These are phyloP conservation scores for Drosophila austrosaltans DNA, from an alignment of 2,888 invertebrate genomes.

Conservation along the genomic window DNA sequence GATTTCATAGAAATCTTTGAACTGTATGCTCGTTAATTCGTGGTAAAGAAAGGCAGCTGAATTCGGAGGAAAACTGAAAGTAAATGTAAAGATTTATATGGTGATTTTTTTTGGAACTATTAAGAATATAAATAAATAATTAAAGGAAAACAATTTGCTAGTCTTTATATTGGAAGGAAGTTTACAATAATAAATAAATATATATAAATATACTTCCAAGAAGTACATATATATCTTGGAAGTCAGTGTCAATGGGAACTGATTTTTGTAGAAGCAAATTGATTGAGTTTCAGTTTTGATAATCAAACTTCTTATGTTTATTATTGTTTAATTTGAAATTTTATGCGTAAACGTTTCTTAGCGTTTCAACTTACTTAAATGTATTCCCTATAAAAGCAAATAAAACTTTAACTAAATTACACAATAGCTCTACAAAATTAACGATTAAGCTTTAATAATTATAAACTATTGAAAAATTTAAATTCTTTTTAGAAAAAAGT, in stretches of 20 bases:
- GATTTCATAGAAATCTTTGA: neutral
- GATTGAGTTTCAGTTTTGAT: neutral
- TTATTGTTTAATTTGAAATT: too few relatives aligned
- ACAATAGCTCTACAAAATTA: too few relatives aligned
- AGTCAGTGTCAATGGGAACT: neutral
- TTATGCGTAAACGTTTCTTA: too few relatives aligned
- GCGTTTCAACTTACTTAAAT: too few relatives aligned
- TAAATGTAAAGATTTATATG: neutral
- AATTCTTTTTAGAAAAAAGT: neutral
- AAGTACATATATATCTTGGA: neutral
- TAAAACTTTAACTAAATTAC: too few relatives aligned
- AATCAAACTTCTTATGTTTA: neutral
- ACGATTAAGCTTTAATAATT: neutral
- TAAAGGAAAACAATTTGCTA: neutral
- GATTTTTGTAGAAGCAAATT: neutral
- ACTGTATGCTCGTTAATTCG: neutral
- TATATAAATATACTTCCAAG: too few relatives aligned
- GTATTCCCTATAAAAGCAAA: too few relatives aligned
- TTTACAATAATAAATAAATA: neutral
- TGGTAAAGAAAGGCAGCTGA: neutral
- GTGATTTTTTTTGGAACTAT: neutral
- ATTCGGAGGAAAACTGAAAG: neutral
- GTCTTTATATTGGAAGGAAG: neutral
- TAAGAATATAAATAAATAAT: neutral
- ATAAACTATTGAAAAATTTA: neutral